Evolutionary conservation across 2,888 invertebrate genomes (phyloP).

Genomic region (Julus scandinavius): DNA sequence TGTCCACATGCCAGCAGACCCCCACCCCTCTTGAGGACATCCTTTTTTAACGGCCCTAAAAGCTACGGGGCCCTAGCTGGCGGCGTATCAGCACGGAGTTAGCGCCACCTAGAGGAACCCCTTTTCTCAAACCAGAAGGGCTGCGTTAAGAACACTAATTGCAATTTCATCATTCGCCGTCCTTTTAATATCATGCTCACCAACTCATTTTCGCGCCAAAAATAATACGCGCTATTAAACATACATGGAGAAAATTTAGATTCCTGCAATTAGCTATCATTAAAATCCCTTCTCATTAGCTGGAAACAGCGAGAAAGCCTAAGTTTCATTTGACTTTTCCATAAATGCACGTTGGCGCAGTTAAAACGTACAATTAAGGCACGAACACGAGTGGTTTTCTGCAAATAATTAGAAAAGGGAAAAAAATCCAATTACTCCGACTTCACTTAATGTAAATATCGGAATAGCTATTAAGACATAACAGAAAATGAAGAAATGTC

Average conservation of each 20-base stretch:
- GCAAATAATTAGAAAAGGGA: constrained; percentile 22
- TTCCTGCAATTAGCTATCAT: constrained; percentile 20
- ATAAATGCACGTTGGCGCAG: background rate
- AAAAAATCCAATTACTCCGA: constrained; percentile 39
- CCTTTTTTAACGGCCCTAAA: no score
- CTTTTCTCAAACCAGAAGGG: background rate
- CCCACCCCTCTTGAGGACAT: no score
- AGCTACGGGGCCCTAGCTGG: no score
- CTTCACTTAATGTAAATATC: constrained; percentile 32
- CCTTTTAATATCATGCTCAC: background rate
- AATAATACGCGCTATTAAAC: constrained; percentile 31
- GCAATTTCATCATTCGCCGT: constrained; percentile 10
- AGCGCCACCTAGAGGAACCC: background rate
- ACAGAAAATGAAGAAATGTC: constrained; percentile 14
- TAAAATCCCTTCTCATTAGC: constrained; percentile 21
- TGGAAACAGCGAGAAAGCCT: background rate
- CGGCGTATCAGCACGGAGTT: background rate
- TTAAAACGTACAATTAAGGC: constrained; percentile 13
- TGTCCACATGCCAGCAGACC: no score
- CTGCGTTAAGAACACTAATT: background rate
- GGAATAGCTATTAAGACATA: constrained; percentile 23
- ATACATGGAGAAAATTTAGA: constrained; percentile 9
- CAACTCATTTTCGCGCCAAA: constrained; percentile 13
- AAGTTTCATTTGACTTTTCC: background rate
- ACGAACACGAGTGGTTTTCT: background rate